Evolutionary conservation across 1,140 invertebrate species (phyloP), one percentile per base, ranked within the genome.

Genomic region (Hyles euphorbiae): DNA sequence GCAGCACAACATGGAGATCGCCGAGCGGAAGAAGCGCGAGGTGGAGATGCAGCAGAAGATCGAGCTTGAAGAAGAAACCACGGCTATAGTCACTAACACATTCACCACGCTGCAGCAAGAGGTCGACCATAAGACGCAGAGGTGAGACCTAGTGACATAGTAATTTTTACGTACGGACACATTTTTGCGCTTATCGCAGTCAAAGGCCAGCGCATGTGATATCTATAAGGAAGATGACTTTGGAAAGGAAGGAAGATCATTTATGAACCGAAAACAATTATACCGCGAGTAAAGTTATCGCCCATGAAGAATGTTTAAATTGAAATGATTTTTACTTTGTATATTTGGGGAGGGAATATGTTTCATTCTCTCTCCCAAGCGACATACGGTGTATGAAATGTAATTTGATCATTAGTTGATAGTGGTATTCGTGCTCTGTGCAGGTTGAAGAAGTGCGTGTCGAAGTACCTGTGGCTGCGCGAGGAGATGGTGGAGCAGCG

Each of bases 81-180:
- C 96, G 3, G 90, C 94, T 56, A 96, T 96, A 79, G 93, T 98
- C 40, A 92, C 94, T 46, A 94, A 96, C 79, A 97, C 95, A 0
- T 98, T 96, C 76, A 91, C 94, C 8, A 96, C 93, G 56, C 86
- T 98, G 22, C 96, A 98, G 79, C 96, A 98, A 82, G 96, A 98
- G 87, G 96, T 98, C 2, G 97, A 98, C 81, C 91, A 95, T 32
- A 98, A 98, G 85, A 96, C 95, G n/a, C 95, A 94, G 71, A 96
- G 97, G 90, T 88, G 95, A 34, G 94, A 22, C 22, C 22, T 22
- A 22, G 32, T 11, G 44, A 46, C 6, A 46, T 11, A 46, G 7
- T 12, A 0, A 11, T 50, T 1, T 50, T 32, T 8, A 11, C n/a
- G 48, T 50, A 5, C 3, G n/a, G 10, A 50, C 7, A 10, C 5